Conservation (phyloP, 1,140 invertebrate genomes). For the Holotrichia oblita region DNA sequence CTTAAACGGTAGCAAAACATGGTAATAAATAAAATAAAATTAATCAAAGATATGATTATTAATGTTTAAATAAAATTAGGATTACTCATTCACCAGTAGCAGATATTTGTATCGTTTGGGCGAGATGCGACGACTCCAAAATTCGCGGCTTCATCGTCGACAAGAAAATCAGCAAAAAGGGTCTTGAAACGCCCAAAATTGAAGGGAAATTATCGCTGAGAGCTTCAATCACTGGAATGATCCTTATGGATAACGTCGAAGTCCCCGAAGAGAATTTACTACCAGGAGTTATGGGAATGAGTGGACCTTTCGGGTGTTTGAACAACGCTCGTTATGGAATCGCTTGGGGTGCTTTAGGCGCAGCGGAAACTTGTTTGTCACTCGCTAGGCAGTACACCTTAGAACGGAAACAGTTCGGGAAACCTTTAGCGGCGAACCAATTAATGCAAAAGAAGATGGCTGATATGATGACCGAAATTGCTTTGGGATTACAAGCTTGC, state of each 20-base stretch:
- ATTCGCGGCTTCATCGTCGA: constrained; percentile 96
- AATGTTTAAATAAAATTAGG: constrained; percentile 61
- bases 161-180: constrained; percentile 76
- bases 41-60: background rate
- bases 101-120: constrained; percentile 93
- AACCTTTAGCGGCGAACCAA: constrained; percentile 94
- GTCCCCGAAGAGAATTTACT: constrained; percentile 93
- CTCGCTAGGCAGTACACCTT: constrained; percentile 90
- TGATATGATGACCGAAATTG: constrained; percentile 97
- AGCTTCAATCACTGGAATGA: constrained; percentile 95
- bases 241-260: constrained; percentile 94
- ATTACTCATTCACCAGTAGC: constrained; percentile 97
- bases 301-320: constrained; percentile 94
- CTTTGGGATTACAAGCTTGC: constrained; percentile 87
- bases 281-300: constrained; percentile 84
- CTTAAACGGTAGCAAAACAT: constrained; percentile 92
- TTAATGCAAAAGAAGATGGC: constrained; percentile 98
- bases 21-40: constrained; percentile 67
- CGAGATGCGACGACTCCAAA: constrained; percentile 80
- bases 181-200: constrained; percentile 93
- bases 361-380: constrained; percentile 93
- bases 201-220: constrained; percentile 97
- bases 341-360: constrained; percentile 95
- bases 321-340: constrained; percentile 98
- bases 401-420: constrained; percentile 93